phyloP scores from a whole-genome alignment of 1,140 invertebrate genomes.

The Oryctes rhinoceros region DNA sequence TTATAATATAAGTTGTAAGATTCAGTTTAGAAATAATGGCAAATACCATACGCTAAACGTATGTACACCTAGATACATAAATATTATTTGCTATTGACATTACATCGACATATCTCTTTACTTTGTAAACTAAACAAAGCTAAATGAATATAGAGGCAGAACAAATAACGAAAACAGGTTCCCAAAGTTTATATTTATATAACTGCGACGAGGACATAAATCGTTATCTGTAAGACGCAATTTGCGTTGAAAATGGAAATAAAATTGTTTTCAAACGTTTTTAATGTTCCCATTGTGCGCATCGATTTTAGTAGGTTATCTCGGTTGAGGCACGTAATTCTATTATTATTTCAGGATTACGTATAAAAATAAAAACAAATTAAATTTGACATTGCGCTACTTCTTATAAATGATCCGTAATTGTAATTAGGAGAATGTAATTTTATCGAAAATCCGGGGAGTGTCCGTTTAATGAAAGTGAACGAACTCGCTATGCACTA shows the following conservation, averaged over 20 bases:
- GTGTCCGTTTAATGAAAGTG: too few species aligned
- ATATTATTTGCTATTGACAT: neutral
- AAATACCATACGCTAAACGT: neutral
- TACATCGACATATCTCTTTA: neutral
- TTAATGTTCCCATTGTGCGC: neutral
- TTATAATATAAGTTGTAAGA: neutral
- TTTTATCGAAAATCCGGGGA: too few species aligned
- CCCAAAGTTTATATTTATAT: neutral
- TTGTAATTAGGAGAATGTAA: too few species aligned
- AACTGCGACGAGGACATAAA: neutral
- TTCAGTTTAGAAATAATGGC: neutral
- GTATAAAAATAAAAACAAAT: neutral
- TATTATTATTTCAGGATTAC: neutral
- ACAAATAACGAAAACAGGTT: neutral
- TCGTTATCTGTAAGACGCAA: neutral
- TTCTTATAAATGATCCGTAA: too few species aligned
- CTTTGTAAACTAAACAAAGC: conserved; percentile 2
- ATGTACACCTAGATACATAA: neutral
- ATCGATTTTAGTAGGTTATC: too few species aligned
- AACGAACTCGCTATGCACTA: too few species aligned
- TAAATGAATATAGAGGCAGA: neutral
- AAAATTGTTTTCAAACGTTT: neutral
- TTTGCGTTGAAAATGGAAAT: neutral
- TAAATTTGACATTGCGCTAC: too few species aligned
- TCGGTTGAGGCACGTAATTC: too few species aligned